Conservation (phyloP, 2,113 vertebrate genomes). For the Varanus salvator region DNA sequence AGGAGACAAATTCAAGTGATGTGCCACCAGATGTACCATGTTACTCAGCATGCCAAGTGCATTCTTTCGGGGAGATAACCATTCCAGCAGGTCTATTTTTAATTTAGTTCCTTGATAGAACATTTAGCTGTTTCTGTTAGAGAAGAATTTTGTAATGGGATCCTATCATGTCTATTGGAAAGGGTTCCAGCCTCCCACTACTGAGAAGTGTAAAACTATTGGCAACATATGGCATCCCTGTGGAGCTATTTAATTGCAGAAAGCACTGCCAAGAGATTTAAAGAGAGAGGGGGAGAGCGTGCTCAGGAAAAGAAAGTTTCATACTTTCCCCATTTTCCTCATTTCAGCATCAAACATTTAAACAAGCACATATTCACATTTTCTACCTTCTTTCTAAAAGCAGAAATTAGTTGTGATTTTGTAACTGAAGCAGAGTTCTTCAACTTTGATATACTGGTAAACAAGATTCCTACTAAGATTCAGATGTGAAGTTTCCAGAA, state of each 20-base stretch:
- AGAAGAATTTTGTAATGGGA: conserved; percentile 74
- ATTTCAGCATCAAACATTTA: conserved; percentile 64
- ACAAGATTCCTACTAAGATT: background rate
- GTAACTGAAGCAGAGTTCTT: background rate
- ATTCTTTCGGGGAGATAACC: conserved; percentile 71
- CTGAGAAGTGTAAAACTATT: conserved; percentile 76
- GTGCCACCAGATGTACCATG: conserved; percentile 50
- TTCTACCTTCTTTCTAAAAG: conserved; percentile 41
- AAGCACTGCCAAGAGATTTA: conserved; percentile 72
- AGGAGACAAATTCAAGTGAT: conserved; percentile 38
- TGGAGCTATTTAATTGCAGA: conserved; percentile 76
- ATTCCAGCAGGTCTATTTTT: conserved; percentile 74
- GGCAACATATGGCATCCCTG: conserved; percentile 76
- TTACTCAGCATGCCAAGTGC: conserved; percentile 43
- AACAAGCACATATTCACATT: conserved; percentile 60
- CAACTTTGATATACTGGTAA: background rate
- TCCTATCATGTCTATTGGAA: conserved; percentile 77
- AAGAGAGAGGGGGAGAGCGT: conserved; percentile 47
- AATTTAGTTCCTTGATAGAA: conserved; percentile 74
- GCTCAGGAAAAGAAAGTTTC: conserved; percentile 24
- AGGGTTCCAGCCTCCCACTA: conserved; percentile 72
- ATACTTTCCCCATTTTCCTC: conserved; percentile 52
- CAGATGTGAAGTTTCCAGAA: background rate
- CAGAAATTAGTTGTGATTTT: conserved; percentile 12
- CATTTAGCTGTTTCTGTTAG: conserved; percentile 66